Percentiles rank a stretch among this genome's conserved stretches.
phyloP scores from a whole-genome alignment of 1,140 invertebrate genomes.

The Lepidostoma basale region DNA sequence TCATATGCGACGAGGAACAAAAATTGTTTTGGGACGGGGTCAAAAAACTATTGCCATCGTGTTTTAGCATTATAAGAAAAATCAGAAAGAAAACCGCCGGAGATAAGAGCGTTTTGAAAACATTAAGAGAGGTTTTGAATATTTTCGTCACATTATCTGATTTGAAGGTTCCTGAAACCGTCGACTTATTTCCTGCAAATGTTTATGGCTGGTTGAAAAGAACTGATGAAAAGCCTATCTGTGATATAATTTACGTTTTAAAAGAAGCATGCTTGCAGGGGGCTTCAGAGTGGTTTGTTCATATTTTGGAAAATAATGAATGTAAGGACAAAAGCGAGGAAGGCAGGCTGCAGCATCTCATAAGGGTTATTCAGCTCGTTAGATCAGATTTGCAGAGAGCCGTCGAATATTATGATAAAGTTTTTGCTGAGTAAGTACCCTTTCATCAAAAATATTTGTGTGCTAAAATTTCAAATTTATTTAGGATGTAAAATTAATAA shows the following conservation, averaged over 20 bases:
- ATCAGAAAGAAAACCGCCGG: slow-evolving; percentile 72
- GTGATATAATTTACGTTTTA: slow-evolving; percentile 66
- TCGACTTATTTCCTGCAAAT: slow-evolving; percentile 72
- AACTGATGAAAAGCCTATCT: slow-evolving; percentile 57
- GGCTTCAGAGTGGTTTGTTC: slow-evolving; percentile 77
- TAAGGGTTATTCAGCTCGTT: slow-evolving; percentile 81
- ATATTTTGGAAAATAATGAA: slow-evolving; percentile 72
- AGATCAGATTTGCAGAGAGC: slow-evolving; percentile 82
- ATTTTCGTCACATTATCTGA: slow-evolving; percentile 66
- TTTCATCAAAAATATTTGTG: too few species aligned
- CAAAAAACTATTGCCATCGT: slow-evolving; percentile 76
- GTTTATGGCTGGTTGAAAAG: slow-evolving; percentile 69
- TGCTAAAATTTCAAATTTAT: too few species aligned
- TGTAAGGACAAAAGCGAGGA: slow-evolving; percentile 66
- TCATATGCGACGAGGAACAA: slow-evolving; percentile 71
- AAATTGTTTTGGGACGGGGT: slow-evolving; percentile 81
- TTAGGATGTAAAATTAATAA: too few species aligned
- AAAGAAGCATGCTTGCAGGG: slow-evolving; percentile 73
- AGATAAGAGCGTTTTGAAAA: slow-evolving; percentile 72
- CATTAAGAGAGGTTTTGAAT: slow-evolving; percentile 71
- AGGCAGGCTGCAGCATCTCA: slow-evolving; percentile 72
- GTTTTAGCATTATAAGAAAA: slow-evolving; percentile 74
- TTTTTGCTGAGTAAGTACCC: slow-evolving; percentile 75
- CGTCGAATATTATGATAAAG: slow-evolving; percentile 79
- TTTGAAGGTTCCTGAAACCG: slow-evolving; percentile 64